Percentiles rank a stretch among this genome's conserved stretches.
phyloP scores from a whole-genome alignment of 2,113 vertebrate species.

The Gymnogyps californianus region DNA sequence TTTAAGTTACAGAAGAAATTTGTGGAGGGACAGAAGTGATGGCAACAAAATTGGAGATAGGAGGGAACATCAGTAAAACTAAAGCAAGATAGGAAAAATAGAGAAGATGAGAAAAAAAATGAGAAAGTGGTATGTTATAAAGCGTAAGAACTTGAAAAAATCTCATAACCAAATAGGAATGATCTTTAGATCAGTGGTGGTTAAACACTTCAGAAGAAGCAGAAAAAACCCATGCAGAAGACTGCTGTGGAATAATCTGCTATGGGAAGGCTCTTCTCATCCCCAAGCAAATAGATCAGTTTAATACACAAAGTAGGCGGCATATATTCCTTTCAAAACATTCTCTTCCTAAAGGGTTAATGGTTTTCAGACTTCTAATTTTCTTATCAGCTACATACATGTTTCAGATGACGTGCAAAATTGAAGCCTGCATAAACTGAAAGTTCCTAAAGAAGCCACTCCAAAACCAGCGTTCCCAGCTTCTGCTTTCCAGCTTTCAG shows the following conservation, averaged over 20 bases:
- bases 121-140: not conserved
- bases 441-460: not conserved
- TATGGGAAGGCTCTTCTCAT: not conserved
- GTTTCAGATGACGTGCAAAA: not conserved
- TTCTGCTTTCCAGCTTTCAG: not conserved
- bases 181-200: not conserved
- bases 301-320: not conserved
- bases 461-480: not conserved
- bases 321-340: not conserved
- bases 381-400: not conserved
- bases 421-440: not conserved
- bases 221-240: rapidly evolving
- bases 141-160: not conserved
- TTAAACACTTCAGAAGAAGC: not conserved
- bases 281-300: not conserved
- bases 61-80: not conserved
- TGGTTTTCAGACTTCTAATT: not conserved
- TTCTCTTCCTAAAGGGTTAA: not conserved
- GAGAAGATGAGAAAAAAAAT: not conserved
- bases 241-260: not conserved
- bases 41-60: not conserved
- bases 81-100: not conserved
- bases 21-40: not conserved
- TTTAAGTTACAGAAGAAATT: not conserved
- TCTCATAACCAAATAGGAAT: not conserved